Conservation (phyloP, 2,888 invertebrate species). For the Drepanosiphum platanoidis region DNA sequence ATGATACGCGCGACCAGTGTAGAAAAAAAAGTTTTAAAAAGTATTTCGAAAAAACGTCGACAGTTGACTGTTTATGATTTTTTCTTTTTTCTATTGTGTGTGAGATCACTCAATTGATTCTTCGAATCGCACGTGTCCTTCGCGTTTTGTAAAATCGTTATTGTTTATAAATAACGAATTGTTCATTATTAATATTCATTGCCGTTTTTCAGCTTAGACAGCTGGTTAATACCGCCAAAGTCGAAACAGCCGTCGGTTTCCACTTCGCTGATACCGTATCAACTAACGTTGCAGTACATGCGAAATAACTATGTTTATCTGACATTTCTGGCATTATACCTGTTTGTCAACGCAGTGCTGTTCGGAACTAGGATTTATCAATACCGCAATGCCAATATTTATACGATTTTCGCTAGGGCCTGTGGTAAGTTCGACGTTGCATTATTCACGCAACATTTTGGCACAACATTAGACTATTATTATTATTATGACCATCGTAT, state of each 20-base stretch:
- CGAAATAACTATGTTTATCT: conserved; percentile 89
- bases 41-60: too few species aligned
- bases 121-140: too few species aligned
- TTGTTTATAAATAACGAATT: too few species aligned
- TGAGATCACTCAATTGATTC: too few species aligned
- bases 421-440: conserved; percentile 75
- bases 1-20: too few species aligned
- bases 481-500: neutral
- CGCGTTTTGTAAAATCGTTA: too few species aligned
- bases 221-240: conserved; percentile 90
- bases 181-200: too few species aligned
- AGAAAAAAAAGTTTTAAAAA: too few species aligned
- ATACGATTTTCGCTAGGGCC: conserved; percentile 84
- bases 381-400: conserved; percentile 76
- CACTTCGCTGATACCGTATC: conserved; percentile 77
- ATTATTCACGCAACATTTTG: too few species aligned
- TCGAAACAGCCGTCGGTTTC: conserved; percentile 71
- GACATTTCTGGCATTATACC: conserved; percentile 77
- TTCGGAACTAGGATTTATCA: conserved; percentile 80
- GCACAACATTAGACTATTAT: too few species aligned
- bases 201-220: conserved; percentile 79
- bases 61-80: too few species aligned
- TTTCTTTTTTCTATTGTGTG: too few species aligned
- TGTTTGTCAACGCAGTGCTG: conserved; percentile 79
- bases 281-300: conserved; percentile 83